Evolutionary conservation across 2,888 invertebrate species (phyloP), one percentile per base, ranked within the genome.

Genomic region (Melanostoma scalare): DNA sequence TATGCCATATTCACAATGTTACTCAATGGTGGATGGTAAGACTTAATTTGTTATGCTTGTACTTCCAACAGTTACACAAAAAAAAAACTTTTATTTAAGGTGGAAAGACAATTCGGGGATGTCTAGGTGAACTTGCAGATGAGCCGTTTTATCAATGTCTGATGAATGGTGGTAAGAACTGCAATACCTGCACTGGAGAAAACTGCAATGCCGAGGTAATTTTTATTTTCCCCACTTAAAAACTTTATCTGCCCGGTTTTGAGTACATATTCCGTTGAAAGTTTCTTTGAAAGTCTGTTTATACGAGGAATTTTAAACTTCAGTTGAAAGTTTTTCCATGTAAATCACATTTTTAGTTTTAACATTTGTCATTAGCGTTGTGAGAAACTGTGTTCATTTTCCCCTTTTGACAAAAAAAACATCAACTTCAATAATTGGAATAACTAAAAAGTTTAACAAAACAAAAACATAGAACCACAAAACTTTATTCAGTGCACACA

Each of bases 61-160:
- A 20, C 20, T 20, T 20, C 20, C 1, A 20, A 20, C 20, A 50
- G 6, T 31, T 33, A 9, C 20, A 20, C 20, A 4, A 52, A 8
- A 33, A 33, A 3, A 4, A 9, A 1, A 50, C 4, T 9, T 2
- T 42, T 31, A 58, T 9, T 40, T 38, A 31, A 71, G 74, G 8
- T 75, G 78, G 85, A 8, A 55, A 42, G 1, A 87, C 87, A 1
- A 60, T 82, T 8, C 87, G 88, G 52, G 88, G 88, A 10, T 88
- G 88, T 40, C 61, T 87, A n/a, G 60, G 53, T 0, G 86, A 87
- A 6, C 84, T 88, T 6, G 6, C 61, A 1, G 81, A 61, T 1
- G 86, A 86, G 3, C 86, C 86, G 0, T 87, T 87, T 58, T 86
- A 84, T 52, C 48, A 85, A 6, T 88, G 88, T 55, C 55, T 87